phyloP scores from a whole-genome alignment of 2,797 vertebrate genomes.

The Gastrophryne carolinensis region DNA sequence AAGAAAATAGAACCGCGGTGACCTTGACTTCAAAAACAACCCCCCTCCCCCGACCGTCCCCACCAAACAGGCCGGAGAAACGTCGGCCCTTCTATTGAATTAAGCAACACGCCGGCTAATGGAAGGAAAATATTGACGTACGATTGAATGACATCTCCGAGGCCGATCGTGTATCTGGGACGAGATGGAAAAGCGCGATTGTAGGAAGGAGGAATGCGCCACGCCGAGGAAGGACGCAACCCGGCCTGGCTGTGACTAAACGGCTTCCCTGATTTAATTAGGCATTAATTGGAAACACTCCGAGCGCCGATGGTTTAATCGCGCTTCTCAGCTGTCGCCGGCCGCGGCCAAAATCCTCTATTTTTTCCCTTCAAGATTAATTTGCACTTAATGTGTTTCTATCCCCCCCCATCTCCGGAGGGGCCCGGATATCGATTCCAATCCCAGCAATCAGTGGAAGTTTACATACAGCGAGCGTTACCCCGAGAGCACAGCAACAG shows the following conservation, averaged over 20 bases:
- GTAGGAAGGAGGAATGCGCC: constrained; percentile 34
- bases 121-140: constrained; percentile 49
- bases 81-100: constrained; percentile 21
- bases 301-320: neutral
- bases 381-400: constrained; percentile 19
- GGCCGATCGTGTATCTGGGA: constrained; percentile 42
- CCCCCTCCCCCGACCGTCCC: neutral
- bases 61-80: constrained; percentile 8
- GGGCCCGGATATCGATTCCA: constrained; percentile 10
- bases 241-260: constrained; percentile 47
- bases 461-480: constrained; percentile 2
- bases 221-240: constrained; percentile 12
- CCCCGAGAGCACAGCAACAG: neutral
- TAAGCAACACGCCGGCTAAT: constrained; percentile 28
- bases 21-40: constrained; percentile 39
- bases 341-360: neutral
- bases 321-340: constrained; percentile 29
- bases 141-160: constrained; percentile 40
- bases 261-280: constrained; percentile 48
- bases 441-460: neutral
- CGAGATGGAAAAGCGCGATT: constrained; percentile 42
- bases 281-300: constrained; percentile 51
- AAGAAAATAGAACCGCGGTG: neutral
- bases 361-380: constrained; percentile 12
- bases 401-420: neutral